Evolutionary conservation across 2,113 vertebrate genomes (phyloP), one percentile per base, ranked within the genome.

Genomic region (Gymnobelideus leadbeateri): DNA sequence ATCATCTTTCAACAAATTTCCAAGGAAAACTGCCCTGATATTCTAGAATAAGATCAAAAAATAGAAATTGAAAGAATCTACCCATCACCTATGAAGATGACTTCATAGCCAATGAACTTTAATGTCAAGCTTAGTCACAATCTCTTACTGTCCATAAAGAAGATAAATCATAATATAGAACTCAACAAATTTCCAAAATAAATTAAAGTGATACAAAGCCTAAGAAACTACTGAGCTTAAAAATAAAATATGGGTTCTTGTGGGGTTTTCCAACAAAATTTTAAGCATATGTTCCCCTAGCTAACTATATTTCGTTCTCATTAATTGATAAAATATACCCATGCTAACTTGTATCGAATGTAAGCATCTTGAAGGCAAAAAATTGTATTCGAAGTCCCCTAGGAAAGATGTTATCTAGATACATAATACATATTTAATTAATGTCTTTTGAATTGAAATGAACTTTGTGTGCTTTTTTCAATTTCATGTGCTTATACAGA

Each of bases 171-270:
- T 43, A 89, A 55, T 52, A 51, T 84, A 91, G 37, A 92, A 84
- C 94, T 51, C 5, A 57, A 94, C 90, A 52, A 84, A 54, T 89
- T 93, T 92, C 37, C 26, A 91, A 94, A 95, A 47, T 68, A 4
- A 37, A 37, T 68, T 68, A 68, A 55, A 26, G 11, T 68, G 11
- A 37, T 37, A 37, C 57, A 68, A 14, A 68, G 11, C 31, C 28
- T 68, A 68, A 37, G 57, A 68, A 68, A 68, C 31, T 14, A 68
- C 26, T 68, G 31, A 68, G 28, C 28, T 61, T 68, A 68, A 37
- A 68, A 14, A 68, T 37, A 37, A 37, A 37, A 95, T 61, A 25
- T 68, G 92, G 4, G 89, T 89, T n/a, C 0, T 26, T 9, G 3
- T 0, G n/a, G 23, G 1, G 52, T 89, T 91, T 94, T 47, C 10